Conservation (phyloP, 37 sponge, comb jelly and placozoan genomes). For the Crambe crambe region DNA sequence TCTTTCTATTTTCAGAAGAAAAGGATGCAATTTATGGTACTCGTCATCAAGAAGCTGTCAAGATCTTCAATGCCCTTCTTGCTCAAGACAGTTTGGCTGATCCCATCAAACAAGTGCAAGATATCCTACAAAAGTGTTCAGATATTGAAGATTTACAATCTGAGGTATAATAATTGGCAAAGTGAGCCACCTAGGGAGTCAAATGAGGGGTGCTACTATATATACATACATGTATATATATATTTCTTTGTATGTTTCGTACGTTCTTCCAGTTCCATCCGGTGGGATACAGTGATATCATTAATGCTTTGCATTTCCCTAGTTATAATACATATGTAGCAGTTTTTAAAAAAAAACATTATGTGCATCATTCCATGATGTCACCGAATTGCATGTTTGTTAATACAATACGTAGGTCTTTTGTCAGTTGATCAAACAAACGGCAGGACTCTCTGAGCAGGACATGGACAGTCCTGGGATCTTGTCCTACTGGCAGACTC, state of each 20-base stretch:
- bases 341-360: neutral
- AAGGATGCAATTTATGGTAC: slow-evolving; percentile 76
- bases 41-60: slow-evolving; percentile 80
- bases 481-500: slow-evolving; percentile 83
- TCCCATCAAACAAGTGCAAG: slow-evolving; percentile 80
- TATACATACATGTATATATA: neutral
- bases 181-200: too few species aligned
- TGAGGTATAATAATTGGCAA: slow-evolving; percentile 40
- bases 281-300: too few species aligned
- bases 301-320: too few species aligned
- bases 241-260: too few species aligned
- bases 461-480: slow-evolving; percentile 59
- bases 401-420: slow-evolving; percentile 80
- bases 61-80: slow-evolving; percentile 73
- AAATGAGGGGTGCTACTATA: too few species aligned
- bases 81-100: slow-evolving; percentile 69
- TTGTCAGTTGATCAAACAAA: slow-evolving; percentile 98
- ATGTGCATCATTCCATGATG: neutral
- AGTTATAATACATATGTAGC: too few species aligned
- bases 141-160: slow-evolving; percentile 79
- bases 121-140: slow-evolving; percentile 80
- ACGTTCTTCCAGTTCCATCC: too few species aligned
- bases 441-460: slow-evolving; percentile 51
- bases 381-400: too few species aligned
- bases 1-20: too few species aligned